phyloP scores from a whole-genome alignment of 2,797 vertebrate genomes.

The Triplophysa yarkandensis region DNA sequence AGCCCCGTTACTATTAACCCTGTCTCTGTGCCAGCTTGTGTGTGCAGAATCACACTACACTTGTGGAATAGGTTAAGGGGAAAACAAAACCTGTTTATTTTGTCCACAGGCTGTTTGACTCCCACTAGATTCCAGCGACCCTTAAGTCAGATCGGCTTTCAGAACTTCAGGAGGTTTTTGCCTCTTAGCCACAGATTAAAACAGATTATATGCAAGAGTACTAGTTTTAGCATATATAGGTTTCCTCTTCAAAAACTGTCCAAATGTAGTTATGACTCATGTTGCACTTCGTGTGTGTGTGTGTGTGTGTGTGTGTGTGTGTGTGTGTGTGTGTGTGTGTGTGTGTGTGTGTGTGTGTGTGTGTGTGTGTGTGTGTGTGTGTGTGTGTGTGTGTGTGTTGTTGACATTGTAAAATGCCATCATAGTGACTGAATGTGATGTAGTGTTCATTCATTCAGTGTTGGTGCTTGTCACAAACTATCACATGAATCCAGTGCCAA shows the following conservation, averaged over 20 bases:
- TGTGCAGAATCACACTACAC: slow-evolving; percentile 48
- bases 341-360: slow-evolving; percentile 29
- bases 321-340: slow-evolving; percentile 31
- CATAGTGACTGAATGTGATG: neutral
- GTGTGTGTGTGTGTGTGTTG: slow-evolving; percentile 36
- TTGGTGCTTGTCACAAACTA: slow-evolving; percentile 42
- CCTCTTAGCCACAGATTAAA: too few relatives aligned
- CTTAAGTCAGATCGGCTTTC: slow-evolving; percentile 45
- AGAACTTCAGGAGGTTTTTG: neutral
- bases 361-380: slow-evolving; percentile 8
- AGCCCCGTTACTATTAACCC: slow-evolving; percentile 51
- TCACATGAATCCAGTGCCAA: slow-evolving; percentile 36
- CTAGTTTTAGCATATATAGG: neutral
- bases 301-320: slow-evolving; percentile 8
- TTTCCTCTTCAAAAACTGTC: neutral
- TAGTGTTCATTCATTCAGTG: slow-evolving; percentile 21
- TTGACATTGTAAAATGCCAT: slow-evolving; percentile 25
- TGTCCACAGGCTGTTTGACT: slow-evolving; percentile 49
- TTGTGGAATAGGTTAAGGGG: slow-evolving; percentile 50
- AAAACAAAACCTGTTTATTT: slow-evolving; percentile 53
- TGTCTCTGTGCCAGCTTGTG: slow-evolving; percentile 59
- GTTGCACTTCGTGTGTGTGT: slow-evolving; percentile 10
- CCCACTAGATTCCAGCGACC: slow-evolving; percentile 61
- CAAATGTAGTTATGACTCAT: neutral
- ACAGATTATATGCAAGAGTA: too few relatives aligned